phyloP scores from a whole-genome alignment of 2,113 vertebrate species.

The Amblyornis subalaris region DNA sequence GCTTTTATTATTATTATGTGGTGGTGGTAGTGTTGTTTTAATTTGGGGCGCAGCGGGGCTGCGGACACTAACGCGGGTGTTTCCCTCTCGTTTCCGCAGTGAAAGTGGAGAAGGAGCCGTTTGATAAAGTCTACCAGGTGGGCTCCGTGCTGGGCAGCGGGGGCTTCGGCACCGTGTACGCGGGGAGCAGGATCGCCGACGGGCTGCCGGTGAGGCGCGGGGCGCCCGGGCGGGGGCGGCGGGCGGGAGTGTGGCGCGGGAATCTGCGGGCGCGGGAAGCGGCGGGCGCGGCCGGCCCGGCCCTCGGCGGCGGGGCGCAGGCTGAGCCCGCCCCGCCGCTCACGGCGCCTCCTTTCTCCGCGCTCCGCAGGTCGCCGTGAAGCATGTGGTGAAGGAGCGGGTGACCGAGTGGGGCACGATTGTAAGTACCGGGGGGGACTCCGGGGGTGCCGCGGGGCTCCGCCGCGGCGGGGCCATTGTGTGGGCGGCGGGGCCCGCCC shows the following conservation, averaged over 20 bases:
- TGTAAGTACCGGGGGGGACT: slow-evolving; percentile 75
- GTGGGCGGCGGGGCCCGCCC: not conserved
- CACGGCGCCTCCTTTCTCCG: not conserved
- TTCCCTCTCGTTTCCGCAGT: slow-evolving; percentile 64
- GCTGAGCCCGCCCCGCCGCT: not conserved
- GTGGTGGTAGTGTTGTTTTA: not conserved
- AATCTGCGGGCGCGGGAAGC: not conserved
- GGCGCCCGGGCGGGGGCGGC: not conserved
- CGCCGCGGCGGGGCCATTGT: slow-evolving; percentile 11
- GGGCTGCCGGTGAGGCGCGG: slow-evolving; percentile 85
- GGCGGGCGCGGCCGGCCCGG: not conserved
- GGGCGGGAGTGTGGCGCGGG: not conserved
- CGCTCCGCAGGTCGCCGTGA: slow-evolving; percentile 84
- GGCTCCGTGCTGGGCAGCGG: slow-evolving; percentile 92
- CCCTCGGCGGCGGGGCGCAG: not conserved
- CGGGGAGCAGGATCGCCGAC: slow-evolving; percentile 86
- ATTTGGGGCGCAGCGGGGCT: not conserved
- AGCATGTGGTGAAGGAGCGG: slow-evolving; percentile 91
- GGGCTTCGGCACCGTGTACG: slow-evolving; percentile 93
- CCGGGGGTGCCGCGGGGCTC: not conserved
- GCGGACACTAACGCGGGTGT: not conserved
- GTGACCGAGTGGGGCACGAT: slow-evolving; percentile 92
- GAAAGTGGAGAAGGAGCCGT: slow-evolving; percentile 88
- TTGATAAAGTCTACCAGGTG: slow-evolving; percentile 94
- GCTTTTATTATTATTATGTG: not conserved